Base-by-base conservation (phyloP, 2,113 vertebrate genomes). In the Otocyon megalotis region DNA sequence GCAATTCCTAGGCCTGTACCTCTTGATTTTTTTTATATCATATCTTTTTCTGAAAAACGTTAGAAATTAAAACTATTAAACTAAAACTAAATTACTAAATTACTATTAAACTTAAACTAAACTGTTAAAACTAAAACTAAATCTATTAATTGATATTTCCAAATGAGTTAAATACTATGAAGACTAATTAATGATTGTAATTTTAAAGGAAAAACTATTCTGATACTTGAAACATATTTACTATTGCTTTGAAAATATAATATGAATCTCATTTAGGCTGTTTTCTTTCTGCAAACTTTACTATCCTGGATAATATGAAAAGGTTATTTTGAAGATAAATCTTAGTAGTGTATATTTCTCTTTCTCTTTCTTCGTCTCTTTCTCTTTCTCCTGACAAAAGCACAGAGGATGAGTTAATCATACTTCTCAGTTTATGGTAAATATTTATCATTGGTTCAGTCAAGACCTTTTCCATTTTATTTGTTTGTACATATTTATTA, bases 151-250 rank as follows among this genome's bases (percentile, higher is more conserved):
- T 76, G 17, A 32, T 77, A 63, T 77, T 76, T 90, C 26, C 22
- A 87, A 63, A 69, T 53, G 90, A 83, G 53, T 16, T 63, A 87
- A 90, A 90, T 74, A 84, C 4, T 50, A 11, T 11, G 14, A 85
- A 69, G 50, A 56, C 2, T 43, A 67, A 35, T 79, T 37, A 48
- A 14, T 63, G 17, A 71, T 15, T 63, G 37, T 54, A 83, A 83
- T 76, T 76, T 88, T 43, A 83, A 17, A 63, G 35, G 22, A 85
- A 83, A 93, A 58, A 82, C 28, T 35, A 76, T 92, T 94, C 88
- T 82, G 6, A 69, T 92, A 77, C 32, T 69, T 69, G 28, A 91
- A 90, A 72, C 20, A 20, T 65, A 50, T 37, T 87, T 58, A 37
- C 58, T 87, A 77, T 94, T 85, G 16, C 24, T 63, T 93, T 63